phyloP scores from a whole-genome alignment of 2,888 invertebrate species.

The Drosophila tripunctata region DNA sequence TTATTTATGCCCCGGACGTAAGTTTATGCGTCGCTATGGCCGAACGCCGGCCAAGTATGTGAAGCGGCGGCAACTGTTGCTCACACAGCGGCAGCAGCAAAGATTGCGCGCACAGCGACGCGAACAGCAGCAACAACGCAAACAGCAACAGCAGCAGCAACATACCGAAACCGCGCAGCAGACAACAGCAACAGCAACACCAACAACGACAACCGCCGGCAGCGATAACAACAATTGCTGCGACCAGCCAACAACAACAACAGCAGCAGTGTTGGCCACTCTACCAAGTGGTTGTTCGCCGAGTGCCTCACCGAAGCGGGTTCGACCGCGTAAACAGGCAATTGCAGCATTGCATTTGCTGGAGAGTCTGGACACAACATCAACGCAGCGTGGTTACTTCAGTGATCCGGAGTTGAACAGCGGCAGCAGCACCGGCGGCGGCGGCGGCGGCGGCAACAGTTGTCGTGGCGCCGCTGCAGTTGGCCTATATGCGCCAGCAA shows the following conservation, averaged over 20 bases:
- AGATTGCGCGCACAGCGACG: conserved; percentile 61
- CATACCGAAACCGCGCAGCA: conserved; percentile 19
- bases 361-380: conserved; percentile 76
- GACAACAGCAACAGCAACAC: conserved; percentile 9
- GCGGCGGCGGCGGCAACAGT: conserved; percentile 23
- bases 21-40: conserved; percentile 78
- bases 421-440: conserved; percentile 39
- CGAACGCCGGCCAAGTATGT: conserved; percentile 70
- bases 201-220: conserved; percentile 1
- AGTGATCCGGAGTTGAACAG: conserved; percentile 83
- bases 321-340: conserved; percentile 63
- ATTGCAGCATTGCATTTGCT: conserved; percentile 74
- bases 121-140: conserved; percentile 70
- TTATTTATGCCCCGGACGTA: conserved; percentile 82
- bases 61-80: conserved; percentile 80
- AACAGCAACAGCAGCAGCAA: conserved; percentile 65
- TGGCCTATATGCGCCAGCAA: conserved; percentile 51
- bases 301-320: conserved; percentile 73
- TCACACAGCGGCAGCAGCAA: conserved; percentile 82
- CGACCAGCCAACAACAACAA: conserved; percentile 4
- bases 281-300: conserved; percentile 41
- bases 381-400: conserved; percentile 83
- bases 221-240: conserved; percentile 4
- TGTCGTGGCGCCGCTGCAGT: conserved; percentile 12
- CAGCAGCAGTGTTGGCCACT: conserved; percentile 9